phyloP scores from a whole-genome alignment of 2,797 vertebrate species.

The Gambelia wislizenii region DNA sequence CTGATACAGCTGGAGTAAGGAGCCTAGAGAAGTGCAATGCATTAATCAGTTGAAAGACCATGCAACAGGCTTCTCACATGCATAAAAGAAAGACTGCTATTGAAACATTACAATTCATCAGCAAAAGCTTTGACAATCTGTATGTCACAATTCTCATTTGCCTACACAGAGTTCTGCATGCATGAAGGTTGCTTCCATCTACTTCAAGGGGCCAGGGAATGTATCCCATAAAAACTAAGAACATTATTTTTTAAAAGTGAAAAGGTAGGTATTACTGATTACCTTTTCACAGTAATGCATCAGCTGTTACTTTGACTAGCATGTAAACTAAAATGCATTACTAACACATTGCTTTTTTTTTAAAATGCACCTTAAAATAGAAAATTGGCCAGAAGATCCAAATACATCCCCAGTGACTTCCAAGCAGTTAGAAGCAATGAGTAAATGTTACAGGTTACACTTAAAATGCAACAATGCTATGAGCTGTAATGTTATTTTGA shows the following conservation, averaged over 20 bases:
- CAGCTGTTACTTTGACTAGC: background rate
- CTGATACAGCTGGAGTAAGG: conserved; percentile 73
- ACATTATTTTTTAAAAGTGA: background rate
- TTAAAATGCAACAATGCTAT: background rate
- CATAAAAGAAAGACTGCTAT: conserved; percentile 28
- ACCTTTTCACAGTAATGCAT: background rate
- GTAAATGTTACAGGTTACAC: background rate
- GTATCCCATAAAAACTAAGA: background rate
- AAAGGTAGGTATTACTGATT: background rate
- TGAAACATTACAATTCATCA: conserved; percentile 8
- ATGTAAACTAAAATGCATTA: background rate
- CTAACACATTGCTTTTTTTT: background rate
- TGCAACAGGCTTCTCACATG: conserved; percentile 73
- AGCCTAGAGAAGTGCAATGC: conserved; percentile 77
- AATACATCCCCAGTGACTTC: background rate
- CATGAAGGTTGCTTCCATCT: background rate
- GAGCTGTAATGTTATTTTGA: background rate
- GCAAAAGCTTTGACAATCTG: background rate
- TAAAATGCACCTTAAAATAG: background rate
- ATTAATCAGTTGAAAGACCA: conserved; percentile 71
- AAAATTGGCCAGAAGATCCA: background rate
- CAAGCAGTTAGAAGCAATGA: background rate
- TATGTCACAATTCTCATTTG: background rate
- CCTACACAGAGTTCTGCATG: background rate
- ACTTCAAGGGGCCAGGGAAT: background rate